Evolutionary conservation across 1,140 invertebrate genomes (phyloP).

Genomic region (Coboldia fuscipes): DNA sequence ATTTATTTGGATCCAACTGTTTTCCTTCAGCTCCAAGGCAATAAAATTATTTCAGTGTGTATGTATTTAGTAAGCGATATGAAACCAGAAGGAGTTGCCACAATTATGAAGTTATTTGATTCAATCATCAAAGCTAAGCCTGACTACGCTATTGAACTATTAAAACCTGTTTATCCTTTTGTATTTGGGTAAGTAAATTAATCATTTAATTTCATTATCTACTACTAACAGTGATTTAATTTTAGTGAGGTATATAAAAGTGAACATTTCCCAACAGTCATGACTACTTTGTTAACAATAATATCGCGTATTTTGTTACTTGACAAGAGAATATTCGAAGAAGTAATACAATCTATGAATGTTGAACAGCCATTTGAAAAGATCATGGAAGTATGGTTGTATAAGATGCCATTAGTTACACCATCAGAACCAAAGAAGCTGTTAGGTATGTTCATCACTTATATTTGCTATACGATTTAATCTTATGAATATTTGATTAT

Average conservation of each 20-base stretch:
- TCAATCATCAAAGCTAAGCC: constrained; percentile 42
- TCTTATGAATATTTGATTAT: constrained; percentile 3
- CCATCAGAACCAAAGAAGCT: constrained; percentile 64
- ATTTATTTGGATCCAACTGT: constrained; percentile 58
- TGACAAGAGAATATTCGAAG: constrained; percentile 46
- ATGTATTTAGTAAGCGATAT: constrained; percentile 54
- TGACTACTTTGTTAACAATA: constrained; percentile 55
- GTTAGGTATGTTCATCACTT: constrained; percentile 25
- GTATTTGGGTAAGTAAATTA: constrained; percentile 36
- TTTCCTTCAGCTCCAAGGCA: constrained; percentile 51
- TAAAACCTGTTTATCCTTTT: constrained; percentile 39
- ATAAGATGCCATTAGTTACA: constrained; percentile 52
- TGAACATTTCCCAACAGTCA: constrained; percentile 45
- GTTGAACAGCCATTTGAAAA: constrained; percentile 36
- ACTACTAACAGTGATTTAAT: background rate
- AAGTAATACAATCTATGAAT: constrained; percentile 32
- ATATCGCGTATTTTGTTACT: constrained; percentile 54
- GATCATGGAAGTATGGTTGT: constrained; percentile 57
- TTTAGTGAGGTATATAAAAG: constrained; percentile 34
- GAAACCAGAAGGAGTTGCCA: constrained; percentile 50
- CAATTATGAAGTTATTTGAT: constrained; percentile 51
- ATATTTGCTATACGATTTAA: background rate
- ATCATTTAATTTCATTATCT: background rate
- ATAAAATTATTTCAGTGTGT: constrained; percentile 39
- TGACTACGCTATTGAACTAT: constrained; percentile 33